phyloP scores from a whole-genome alignment of 1,140 invertebrate genomes.

The Olivierus martensii region DNA sequence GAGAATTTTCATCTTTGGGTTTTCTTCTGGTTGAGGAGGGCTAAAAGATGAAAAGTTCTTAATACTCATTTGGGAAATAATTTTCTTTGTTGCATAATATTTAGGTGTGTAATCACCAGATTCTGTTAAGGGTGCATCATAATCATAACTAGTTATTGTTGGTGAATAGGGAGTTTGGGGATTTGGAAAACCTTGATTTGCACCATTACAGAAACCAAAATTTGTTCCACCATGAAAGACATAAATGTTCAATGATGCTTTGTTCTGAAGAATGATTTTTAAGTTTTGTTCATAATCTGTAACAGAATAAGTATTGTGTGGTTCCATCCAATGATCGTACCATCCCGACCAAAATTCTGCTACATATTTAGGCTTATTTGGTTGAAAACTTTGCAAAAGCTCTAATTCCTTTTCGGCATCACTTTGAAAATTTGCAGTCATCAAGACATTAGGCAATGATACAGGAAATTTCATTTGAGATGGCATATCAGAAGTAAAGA shows the following conservation, averaged over 20 bases:
- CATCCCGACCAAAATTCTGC: constrained; percentile 31
- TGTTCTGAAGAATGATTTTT: constrained; percentile 21
- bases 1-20: neutral
- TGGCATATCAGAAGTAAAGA: constrained; percentile 9
- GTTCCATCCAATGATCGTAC: constrained; percentile 27
- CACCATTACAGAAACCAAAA: constrained; percentile 17
- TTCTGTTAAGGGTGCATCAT: constrained; percentile 37
- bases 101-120: constrained; percentile 35
- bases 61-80: constrained; percentile 24
- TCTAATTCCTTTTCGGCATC: constrained; percentile 2
- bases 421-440: constrained; percentile 7
- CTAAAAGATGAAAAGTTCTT: constrained; percentile 20
- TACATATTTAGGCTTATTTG: constrained; percentile 25
- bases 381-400: constrained; percentile 21
- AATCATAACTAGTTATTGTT: constrained; percentile 37
- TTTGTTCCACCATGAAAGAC: constrained; percentile 19
- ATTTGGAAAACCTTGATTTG: constrained; percentile 2
- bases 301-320: constrained; percentile 16
- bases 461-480: neutral
- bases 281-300: constrained; percentile 11
- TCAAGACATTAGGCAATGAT: neutral
- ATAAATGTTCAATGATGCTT: constrained; percentile 27
- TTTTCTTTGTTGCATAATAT: constrained; percentile 27
- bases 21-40: neutral
- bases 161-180: constrained; percentile 9